A percentile compares a stretch with the other conserved stretches of the same genome.
These are phyloP conservation scores for Pseudomyrmex sp. DNA, from an alignment of 1,140 invertebrate species.

Conservation along the genomic window DNA sequence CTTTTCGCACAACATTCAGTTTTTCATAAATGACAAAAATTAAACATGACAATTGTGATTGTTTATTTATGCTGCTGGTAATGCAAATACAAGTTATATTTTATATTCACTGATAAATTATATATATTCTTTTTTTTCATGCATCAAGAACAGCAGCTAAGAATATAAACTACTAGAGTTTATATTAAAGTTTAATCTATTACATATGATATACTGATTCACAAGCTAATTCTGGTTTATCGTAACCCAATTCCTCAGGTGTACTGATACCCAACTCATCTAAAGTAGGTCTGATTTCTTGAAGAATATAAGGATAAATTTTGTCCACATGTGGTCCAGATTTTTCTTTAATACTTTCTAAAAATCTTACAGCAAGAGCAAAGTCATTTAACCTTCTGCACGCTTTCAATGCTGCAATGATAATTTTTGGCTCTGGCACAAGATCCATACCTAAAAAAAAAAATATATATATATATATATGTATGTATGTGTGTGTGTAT, in stretches of 20 bases:
- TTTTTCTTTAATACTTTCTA: conserved; percentile 97
- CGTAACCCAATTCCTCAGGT: conserved; percentile 98
- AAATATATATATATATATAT: too few species aligned
- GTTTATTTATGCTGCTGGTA: conserved; percentile 59
- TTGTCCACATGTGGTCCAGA: conserved; percentile 92
- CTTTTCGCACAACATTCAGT: neutral
- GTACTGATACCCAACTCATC: conserved; percentile 97
- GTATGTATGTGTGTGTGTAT: neutral
- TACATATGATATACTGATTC: conserved; percentile 90
- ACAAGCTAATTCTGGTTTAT: conserved; percentile 97
- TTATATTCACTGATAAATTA: conserved; percentile 4
- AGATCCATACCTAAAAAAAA: conserved; percentile 92
- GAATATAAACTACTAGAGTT: conserved; percentile 63
- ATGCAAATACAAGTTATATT: conserved; percentile 43
- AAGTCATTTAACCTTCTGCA: conserved; percentile 97
- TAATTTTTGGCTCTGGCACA: conserved; percentile 97
- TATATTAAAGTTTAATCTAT: conserved; percentile 67
- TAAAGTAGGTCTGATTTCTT: conserved; percentile 97
- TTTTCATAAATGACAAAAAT: neutral
- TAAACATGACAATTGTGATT: conserved; percentile 4
- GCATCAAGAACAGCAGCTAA: conserved; percentile 41
- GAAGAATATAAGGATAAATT: conserved; percentile 96
- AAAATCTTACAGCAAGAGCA: conserved; percentile 95
- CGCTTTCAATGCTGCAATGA: conserved; percentile 96
- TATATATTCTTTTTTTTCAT: conserved; percentile 4